Evolutionary conservation across 2,797 vertebrate genomes (phyloP).

Genomic region (Neopelma chrysocephalum): DNA sequence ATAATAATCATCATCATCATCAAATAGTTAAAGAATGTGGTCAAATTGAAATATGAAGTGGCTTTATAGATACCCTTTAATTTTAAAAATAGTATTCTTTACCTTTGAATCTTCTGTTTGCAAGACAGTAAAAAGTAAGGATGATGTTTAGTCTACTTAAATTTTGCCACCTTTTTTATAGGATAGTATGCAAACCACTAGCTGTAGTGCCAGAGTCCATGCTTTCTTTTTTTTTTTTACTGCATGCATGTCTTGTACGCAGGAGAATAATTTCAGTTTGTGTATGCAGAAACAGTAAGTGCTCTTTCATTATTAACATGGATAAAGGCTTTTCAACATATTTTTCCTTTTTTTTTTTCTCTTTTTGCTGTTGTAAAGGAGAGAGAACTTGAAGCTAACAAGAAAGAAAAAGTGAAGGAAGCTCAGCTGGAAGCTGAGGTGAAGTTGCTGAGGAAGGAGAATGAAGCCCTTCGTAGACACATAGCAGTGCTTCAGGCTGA

Average conservation of each 20-base stretch:
- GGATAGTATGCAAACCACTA: not conserved
- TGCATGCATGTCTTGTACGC: not conserved
- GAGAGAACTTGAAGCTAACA: constrained; percentile 90
- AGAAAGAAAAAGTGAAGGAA: constrained; percentile 92
- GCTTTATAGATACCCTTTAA: not conserved
- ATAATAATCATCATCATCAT: not conserved
- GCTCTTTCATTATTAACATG: not conserved
- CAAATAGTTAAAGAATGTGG: not conserved
- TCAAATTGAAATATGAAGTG: not conserved
- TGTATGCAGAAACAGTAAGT: not conserved
- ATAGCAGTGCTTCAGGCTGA: constrained; percentile 97
- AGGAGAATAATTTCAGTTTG: not conserved
- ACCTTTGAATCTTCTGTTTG: not conserved
- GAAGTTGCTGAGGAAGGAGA: constrained; percentile 90
- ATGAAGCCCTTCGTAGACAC: constrained; percentile 94
- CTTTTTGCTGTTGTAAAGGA: constrained; percentile 77
- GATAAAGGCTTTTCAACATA: not conserved
- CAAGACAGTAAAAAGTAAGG: not conserved
- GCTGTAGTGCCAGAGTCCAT: not conserved
- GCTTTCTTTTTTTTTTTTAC: not conserved
- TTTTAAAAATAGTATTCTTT: not conserved
- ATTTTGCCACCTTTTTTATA: not conserved
- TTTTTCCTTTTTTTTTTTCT: not conserved
- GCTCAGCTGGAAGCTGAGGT: constrained; percentile 90
- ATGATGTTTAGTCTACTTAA: not conserved